Conservation (phyloP, 92 coral and sea anemone genomes). For the Palythoa caribaeorum region DNA sequence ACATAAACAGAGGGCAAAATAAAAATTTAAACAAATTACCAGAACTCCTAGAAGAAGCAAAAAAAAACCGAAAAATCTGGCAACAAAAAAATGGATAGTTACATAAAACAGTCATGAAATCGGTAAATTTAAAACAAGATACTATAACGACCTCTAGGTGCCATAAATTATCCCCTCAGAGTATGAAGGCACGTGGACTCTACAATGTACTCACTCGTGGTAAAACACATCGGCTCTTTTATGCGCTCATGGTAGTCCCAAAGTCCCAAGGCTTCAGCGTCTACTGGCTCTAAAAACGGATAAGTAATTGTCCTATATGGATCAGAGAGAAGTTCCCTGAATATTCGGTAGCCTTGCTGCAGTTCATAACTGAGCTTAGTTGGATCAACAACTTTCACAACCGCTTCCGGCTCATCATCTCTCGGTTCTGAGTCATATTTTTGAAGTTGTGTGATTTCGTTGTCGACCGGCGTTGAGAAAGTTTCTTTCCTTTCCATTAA, state of each 20-base stretch:
- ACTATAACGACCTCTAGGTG: background rate
- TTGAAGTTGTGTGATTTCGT: slow-evolving; percentile 29
- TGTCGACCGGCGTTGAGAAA: slow-evolving; percentile 42
- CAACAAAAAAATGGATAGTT: background rate
- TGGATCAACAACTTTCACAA: slow-evolving; percentile 70
- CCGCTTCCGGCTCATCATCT: slow-evolving; percentile 54
- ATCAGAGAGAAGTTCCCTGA: slow-evolving; percentile 82
- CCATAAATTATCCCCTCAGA: slow-evolving; percentile 10
- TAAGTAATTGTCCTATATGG: slow-evolving; percentile 87
- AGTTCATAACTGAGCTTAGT: slow-evolving; percentile 87
- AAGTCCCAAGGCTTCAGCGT: slow-evolving; percentile 89
- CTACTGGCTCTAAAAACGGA: slow-evolving; percentile 98
- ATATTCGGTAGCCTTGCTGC: slow-evolving; percentile 95
- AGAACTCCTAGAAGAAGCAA: background rate
- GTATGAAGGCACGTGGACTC: slow-evolving; percentile 39
- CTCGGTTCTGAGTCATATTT: slow-evolving; percentile 49
- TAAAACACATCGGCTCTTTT: slow-evolving; percentile 94
- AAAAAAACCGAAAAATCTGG: background rate
- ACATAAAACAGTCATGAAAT: background rate
- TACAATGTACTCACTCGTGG: slow-evolving; percentile 82
- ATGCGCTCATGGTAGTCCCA: slow-evolving; percentile 96
- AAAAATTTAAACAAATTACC: background rate
- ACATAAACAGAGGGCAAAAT: background rate
- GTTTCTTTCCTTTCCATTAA: slow-evolving; percentile 36
- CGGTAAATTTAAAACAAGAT: slow-evolving; percentile 8